Evolutionary conservation across 2,797 vertebrate species (phyloP).

Genomic region (Thaleichthys pacificus): DNA sequence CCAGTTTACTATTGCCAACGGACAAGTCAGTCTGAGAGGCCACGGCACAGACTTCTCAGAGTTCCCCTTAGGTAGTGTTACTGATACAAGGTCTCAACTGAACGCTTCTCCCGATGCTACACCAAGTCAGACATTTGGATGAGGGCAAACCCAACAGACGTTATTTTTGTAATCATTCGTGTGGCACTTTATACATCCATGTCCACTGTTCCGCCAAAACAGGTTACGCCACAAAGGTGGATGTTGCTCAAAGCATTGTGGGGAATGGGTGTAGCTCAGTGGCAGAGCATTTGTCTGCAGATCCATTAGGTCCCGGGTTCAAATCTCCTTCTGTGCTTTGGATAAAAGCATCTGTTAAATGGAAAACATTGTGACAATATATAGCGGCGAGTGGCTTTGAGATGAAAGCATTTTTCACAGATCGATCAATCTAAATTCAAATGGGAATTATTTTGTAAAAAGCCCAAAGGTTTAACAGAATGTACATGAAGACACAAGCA

Average conservation of each 20-base stretch:
- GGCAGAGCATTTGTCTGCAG: too few species aligned
- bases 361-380: slow-evolving; percentile 11
- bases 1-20: slow-evolving; percentile 94
- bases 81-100: slow-evolving; percentile 94
- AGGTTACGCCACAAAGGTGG: slow-evolving; percentile 71
- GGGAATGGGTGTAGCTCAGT: too few species aligned
- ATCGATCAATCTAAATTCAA: background rate
- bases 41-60: slow-evolving; percentile 94
- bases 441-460: background rate
- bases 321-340: too few species aligned
- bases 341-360: too few species aligned
- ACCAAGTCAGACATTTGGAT: slow-evolving; percentile 96
- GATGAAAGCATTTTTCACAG: background rate
- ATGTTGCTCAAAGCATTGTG: slow-evolving; percentile 47
- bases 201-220: slow-evolving; percentile 80
- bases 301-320: too few species aligned
- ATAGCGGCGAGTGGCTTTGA: slow-evolving; percentile 13
- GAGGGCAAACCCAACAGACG: slow-evolving; percentile 51
- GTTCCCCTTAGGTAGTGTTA: slow-evolving; percentile 94
- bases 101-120: slow-evolving; percentile 95
- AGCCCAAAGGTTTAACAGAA: background rate
- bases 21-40: slow-evolving; percentile 92
- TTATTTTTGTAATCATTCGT: slow-evolving; percentile 64
- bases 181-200: slow-evolving; percentile 92
- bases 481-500: slow-evolving; percentile 33